A percentile compares a stretch with the other conserved stretches of the same genome.
Evolutionary conservation across 2,797 vertebrate genomes (phyloP).

Genomic region (Pterois miles): DNA sequence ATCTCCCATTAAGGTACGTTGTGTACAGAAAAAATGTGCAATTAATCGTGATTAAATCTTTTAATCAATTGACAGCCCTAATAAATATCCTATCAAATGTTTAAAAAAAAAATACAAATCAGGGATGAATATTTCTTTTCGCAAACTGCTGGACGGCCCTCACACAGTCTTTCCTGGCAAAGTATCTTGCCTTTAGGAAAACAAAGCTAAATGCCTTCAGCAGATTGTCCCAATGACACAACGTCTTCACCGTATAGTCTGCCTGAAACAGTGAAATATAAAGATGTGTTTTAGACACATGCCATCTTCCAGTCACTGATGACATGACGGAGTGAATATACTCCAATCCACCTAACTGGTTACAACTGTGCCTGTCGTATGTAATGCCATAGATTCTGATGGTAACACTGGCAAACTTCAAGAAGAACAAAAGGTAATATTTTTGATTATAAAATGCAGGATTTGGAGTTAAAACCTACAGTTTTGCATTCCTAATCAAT

Average conservation of each 20-base stretch:
- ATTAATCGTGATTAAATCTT: too few species aligned
- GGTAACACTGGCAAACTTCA: slow-evolving; percentile 38
- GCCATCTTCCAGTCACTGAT: too few species aligned
- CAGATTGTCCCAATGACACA: slow-evolving; percentile 11
- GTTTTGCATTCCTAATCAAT: too few species aligned
- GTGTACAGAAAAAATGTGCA: too few species aligned
- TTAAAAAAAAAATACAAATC: not conserved
- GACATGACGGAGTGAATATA: too few species aligned
- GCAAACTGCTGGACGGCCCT: not conserved
- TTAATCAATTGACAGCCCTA: too few species aligned
- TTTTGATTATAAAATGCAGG: not conserved
- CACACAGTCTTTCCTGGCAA: not conserved
- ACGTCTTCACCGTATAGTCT: slow-evolving; percentile 61
- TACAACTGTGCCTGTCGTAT: slow-evolving; percentile 3
- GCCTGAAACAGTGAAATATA: slow-evolving; percentile 55
- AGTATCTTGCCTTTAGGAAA: not conserved
- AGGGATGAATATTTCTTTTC: not conserved
- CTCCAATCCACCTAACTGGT: slow-evolving; percentile 39
- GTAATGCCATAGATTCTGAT: not conserved
- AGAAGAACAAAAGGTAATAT: not conserved
- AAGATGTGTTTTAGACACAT: too few species aligned
- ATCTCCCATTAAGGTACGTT: too few species aligned
- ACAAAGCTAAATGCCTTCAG: not conserved
- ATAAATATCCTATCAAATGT: not conserved
- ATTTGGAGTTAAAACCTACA: not conserved